Conservation (phyloP, 2,113 vertebrate species). For the Psammodynastes pulverulentus region DNA sequence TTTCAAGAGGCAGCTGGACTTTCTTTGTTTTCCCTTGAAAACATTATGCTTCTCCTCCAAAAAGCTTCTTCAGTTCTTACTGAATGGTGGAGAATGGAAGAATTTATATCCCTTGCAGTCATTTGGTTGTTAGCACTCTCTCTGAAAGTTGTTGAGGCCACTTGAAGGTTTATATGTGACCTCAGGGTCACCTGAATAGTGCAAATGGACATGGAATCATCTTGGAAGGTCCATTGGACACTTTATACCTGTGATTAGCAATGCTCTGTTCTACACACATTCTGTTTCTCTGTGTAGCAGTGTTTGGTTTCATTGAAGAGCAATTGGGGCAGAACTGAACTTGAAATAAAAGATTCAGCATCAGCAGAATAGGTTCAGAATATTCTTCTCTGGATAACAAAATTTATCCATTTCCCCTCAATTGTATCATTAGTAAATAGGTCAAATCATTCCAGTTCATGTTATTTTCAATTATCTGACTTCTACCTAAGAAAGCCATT, state of each 20-base stretch:
- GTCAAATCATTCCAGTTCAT: slow-evolving; percentile 3
- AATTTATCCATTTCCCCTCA: background rate
- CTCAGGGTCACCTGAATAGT: background rate
- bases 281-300: background rate
- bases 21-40: background rate
- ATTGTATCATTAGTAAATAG: background rate
- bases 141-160: background rate
- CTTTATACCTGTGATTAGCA: background rate
- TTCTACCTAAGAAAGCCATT: slow-evolving; percentile 11
- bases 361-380: background rate
- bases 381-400: background rate
- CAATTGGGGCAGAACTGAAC: background rate
- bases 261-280: background rate
- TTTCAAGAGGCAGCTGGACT: background rate
- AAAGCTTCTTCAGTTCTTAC: background rate
- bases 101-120: background rate
- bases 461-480: slow-evolving; percentile 6
- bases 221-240: background rate
- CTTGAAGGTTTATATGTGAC: background rate
- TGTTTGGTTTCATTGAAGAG: background rate
- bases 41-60: background rate
- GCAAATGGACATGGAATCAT: background rate
- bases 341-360: background rate
- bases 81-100: background rate
- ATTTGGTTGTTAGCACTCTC: background rate